These are phyloP conservation scores for Chlorops oryzae DNA, from an alignment of 1,140 invertebrate genomes.

Conservation along the genomic window DNA sequence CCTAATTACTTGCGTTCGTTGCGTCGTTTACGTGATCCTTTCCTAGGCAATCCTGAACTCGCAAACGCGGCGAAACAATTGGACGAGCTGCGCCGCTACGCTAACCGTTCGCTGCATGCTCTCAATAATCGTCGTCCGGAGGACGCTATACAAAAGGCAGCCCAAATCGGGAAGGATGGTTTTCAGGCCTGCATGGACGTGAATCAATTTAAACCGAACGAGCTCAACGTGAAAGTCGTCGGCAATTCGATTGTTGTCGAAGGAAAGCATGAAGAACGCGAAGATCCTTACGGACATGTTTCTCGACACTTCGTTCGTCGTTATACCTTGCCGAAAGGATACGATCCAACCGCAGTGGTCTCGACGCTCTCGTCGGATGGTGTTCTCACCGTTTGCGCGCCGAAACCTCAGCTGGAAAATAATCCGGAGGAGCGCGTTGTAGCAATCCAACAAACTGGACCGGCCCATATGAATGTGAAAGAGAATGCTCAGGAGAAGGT, in stretches of 20 bases:
- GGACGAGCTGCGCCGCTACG: constrained; percentile 15
- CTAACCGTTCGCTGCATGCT: too few relatives aligned
- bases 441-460: constrained; percentile 43
- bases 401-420: constrained; percentile 49
- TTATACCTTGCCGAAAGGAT: constrained; percentile 59
- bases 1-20: too few relatives aligned
- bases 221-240: constrained; percentile 67
- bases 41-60: constrained; percentile 27
- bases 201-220: constrained; percentile 64
- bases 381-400: constrained; percentile 53
- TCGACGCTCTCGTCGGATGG: constrained; percentile 60
- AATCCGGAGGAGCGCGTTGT: constrained; percentile 44
- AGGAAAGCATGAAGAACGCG: constrained; percentile 62
- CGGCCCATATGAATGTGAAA: constrained; percentile 20
- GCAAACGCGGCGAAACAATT: too few relatives aligned
- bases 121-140: too few relatives aligned
- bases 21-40: too few relatives aligned
- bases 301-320: constrained; percentile 59
- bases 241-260: constrained; percentile 61
- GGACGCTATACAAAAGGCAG: too few relatives aligned
- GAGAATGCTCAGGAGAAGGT: constrained; percentile 15
- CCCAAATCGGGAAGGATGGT: constrained; percentile 26
- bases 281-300: constrained; percentile 54
- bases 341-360: constrained; percentile 53
- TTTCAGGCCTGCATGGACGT: constrained; percentile 60